These are phyloP conservation scores for Orchestes rusci DNA, from an alignment of 2,888 invertebrate species.

Conservation along the genomic window DNA sequence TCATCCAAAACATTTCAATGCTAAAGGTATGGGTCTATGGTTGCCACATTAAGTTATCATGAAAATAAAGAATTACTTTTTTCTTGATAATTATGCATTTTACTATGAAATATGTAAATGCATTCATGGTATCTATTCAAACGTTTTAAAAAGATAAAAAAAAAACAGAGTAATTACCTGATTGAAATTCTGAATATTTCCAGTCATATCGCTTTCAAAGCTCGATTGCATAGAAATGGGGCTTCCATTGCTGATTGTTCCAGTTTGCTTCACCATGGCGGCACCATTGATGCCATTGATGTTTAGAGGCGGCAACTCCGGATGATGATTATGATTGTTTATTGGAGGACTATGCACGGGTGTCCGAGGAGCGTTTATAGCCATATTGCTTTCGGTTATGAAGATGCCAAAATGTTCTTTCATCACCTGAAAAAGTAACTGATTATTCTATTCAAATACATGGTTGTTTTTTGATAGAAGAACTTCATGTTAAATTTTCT, in stretches of 20 bases:
- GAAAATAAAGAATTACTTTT: too few species aligned
- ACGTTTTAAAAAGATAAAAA: background rate
- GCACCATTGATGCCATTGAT: slow-evolving; percentile 23
- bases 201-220: slow-evolving; percentile 63
- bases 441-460: too few species aligned
- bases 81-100: too few species aligned
- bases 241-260: slow-evolving; percentile 56
- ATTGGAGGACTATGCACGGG: slow-evolving; percentile 45
- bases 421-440: slow-evolving; percentile 47
- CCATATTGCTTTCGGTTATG: slow-evolving; percentile 52
- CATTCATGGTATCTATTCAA: background rate
- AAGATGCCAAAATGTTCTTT: slow-evolving; percentile 63
- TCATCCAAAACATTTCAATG: too few species aligned
- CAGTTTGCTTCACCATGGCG: slow-evolving; percentile 20
- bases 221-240: slow-evolving; percentile 69
- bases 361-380: slow-evolving; percentile 28
- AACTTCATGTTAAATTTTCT: too few species aligned
- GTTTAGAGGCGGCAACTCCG: slow-evolving; percentile 39
- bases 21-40: too few species aligned
- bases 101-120: background rate
- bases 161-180: slow-evolving; percentile 26
- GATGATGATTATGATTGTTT: slow-evolving; percentile 43
- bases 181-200: slow-evolving; percentile 37
- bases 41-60: too few species aligned
- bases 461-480: too few species aligned